phyloP scores from a whole-genome alignment of 2,888 invertebrate genomes.

The Dryocosmus kuriphilus region DNA sequence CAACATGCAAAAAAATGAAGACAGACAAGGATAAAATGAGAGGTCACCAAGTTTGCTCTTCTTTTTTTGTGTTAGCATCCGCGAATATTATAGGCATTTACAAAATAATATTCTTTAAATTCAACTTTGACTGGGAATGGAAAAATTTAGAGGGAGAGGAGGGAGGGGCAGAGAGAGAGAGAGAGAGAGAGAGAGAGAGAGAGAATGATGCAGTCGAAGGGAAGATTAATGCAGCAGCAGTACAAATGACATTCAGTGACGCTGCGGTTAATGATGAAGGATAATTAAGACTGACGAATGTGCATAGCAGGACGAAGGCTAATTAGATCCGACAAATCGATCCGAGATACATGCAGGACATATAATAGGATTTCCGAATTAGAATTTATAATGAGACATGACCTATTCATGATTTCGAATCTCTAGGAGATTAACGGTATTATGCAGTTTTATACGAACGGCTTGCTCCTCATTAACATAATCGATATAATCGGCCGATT shows the following conservation, averaged over 20 bases:
- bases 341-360: slow-evolving; percentile 36
- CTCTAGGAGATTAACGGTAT: slow-evolving; percentile 44
- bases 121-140: too few relatives aligned
- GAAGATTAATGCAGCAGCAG: neutral
- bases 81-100: too few relatives aligned
- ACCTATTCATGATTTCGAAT: slow-evolving; percentile 43
- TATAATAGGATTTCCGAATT: slow-evolving; percentile 46
- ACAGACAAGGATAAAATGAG: too few relatives aligned
- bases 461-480: slow-evolving; percentile 24
- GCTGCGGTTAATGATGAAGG: slow-evolving; percentile 37
- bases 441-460: slow-evolving; percentile 19
- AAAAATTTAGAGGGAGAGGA: too few relatives aligned
- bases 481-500: slow-evolving; percentile 16
- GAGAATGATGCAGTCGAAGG: neutral
- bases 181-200: too few relatives aligned
- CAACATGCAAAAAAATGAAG: too few relatives aligned
- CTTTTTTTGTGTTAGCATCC: too few relatives aligned
- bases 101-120: too few relatives aligned
- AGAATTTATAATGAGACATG: slow-evolving; percentile 48
- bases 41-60: too few relatives aligned
- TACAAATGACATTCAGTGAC: slow-evolving; percentile 1
- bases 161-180: too few relatives aligned
- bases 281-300: slow-evolving; percentile 45
- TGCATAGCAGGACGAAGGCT: slow-evolving; percentile 33
- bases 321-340: slow-evolving; percentile 45